Evolutionary conservation across 2,797 vertebrate species (phyloP), one percentile per base, ranked within the genome.

Genomic region (Cottoperca gobio): DNA sequence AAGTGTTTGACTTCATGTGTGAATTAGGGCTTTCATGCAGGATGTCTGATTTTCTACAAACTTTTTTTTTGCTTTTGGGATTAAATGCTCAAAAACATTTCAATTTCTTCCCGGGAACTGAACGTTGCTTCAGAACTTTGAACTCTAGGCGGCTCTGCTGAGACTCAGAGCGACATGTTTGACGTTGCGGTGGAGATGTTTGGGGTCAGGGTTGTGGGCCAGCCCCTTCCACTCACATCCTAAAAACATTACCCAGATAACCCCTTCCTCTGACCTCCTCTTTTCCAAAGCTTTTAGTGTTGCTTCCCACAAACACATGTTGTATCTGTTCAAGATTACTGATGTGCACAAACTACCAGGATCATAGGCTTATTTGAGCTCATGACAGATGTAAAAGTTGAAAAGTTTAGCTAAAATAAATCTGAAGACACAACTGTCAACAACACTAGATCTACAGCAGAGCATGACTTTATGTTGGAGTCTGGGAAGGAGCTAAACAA

Each of bases 221-320:
- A 52, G 68, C 48, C 57, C 52, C 64, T 85, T n/a, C 55, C 76
- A n/a, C 69, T 77, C 72, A 59, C 78, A 86, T 90, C 88, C 87
- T 86, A 82, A 86, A 88, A 88, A 82, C 88, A 82, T 88, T 68
- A 88, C 80, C 48, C 78, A 79, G 86, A 85, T 86, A 84, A 90
- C 76, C 83, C 54, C 49, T 17, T 60, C 53, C 59, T 23, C 69
- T 83, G 86, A 84, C 88, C 86, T 69, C 58, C 19, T 35, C 79
- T 74, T 43, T 49, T 84, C 75, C 49, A 68, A 78, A 83, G 83
- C 85, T 89, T 91, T 90, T 84, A 88, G 83, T 55, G 73, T 80
- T 39, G 4, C 53, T 60, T 77, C 70, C 49, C 66, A 9, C 59
- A 76, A 77, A 67, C n/a, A 0, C 45, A 28, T 79, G 33, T 31